Conservation (phyloP, 1,140 invertebrate genomes). For the Periplaneta americana region DNA sequence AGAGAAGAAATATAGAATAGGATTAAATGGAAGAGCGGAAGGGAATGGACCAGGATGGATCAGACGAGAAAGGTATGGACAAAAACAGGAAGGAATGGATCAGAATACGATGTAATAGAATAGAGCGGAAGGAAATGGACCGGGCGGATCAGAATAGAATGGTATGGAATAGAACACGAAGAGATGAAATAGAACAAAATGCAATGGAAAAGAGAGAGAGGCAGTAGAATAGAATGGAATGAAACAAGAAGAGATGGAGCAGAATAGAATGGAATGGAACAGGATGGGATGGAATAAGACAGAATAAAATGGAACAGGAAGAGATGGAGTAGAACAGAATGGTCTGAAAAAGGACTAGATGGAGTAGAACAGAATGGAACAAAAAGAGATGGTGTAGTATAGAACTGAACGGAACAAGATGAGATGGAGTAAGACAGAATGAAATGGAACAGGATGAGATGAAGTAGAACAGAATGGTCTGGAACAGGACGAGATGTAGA, state of each 20-base stretch:
- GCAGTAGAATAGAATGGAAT: neutral
- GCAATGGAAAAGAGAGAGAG: neutral
- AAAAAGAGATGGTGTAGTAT: neutral
- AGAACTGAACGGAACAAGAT: neutral
- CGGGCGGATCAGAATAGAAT: neutral
- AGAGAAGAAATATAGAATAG: no score
- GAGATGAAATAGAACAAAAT: neutral
- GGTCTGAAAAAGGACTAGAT: neutral
- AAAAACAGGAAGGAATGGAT: no score
- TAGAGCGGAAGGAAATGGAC: no score
- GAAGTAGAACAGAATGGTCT: neutral
- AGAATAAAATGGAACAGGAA: neutral
- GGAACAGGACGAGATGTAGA: neutral
- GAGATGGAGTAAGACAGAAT: neutral
- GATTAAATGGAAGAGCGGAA: no score
- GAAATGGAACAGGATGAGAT: neutral
- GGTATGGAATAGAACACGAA: neutral
- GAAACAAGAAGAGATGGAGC: neutral
- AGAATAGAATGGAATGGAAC: neutral
- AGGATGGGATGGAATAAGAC: neutral
- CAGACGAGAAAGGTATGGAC: no score
- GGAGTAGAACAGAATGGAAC: neutral
- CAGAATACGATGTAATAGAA: no score
- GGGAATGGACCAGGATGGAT: no score
- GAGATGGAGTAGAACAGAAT: neutral